Evolutionary conservation across 2,797 vertebrate species (phyloP).

Genomic region (Clarias pachynema): DNA sequence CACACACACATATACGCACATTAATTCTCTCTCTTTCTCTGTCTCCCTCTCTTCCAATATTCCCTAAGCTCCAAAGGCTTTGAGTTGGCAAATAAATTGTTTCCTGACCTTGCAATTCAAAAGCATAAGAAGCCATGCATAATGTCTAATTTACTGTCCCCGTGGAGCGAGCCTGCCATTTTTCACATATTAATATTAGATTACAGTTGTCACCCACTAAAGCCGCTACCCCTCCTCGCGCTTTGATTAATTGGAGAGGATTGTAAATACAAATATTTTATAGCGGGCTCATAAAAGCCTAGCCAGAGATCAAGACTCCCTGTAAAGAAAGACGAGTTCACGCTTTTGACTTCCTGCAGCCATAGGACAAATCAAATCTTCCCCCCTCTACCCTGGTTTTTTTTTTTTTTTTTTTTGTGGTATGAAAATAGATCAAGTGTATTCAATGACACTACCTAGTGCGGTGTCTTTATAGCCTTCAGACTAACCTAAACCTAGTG

Average conservation of each 20-base stretch:
- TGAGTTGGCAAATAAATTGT: conserved; percentile 78
- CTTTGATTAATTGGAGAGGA: conserved; percentile 82
- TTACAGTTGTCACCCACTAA: conserved; percentile 83
- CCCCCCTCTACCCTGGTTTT: neutral
- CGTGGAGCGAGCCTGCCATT: conserved; percentile 84
- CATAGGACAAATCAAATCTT: conserved; percentile 66
- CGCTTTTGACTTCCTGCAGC: conserved; percentile 47
- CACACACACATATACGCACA: conserved; percentile 34
- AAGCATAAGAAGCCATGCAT: conserved; percentile 89
- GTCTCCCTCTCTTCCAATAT: conserved; percentile 39
- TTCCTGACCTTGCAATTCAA: conserved; percentile 74
- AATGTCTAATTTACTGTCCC: conserved; percentile 98
- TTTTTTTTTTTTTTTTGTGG: neutral
- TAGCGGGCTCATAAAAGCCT: conserved; percentile 74
- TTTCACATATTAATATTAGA: conserved; percentile 96
- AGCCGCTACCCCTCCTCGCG: conserved; percentile 75
- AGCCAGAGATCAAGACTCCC: conserved; percentile 57
- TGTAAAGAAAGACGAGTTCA: conserved; percentile 54
- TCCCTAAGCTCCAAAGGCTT: conserved; percentile 58
- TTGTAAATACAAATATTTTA: conserved; percentile 87
- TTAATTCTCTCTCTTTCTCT: conserved; percentile 44
- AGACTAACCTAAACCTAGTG: conserved; percentile 24
- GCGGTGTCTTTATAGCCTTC: neutral
- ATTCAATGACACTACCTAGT: conserved; percentile 62
- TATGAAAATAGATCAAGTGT: conserved; percentile 60